Conservation (phyloP, 2,797 vertebrate species). For the Phataginus tricuspis region DNA sequence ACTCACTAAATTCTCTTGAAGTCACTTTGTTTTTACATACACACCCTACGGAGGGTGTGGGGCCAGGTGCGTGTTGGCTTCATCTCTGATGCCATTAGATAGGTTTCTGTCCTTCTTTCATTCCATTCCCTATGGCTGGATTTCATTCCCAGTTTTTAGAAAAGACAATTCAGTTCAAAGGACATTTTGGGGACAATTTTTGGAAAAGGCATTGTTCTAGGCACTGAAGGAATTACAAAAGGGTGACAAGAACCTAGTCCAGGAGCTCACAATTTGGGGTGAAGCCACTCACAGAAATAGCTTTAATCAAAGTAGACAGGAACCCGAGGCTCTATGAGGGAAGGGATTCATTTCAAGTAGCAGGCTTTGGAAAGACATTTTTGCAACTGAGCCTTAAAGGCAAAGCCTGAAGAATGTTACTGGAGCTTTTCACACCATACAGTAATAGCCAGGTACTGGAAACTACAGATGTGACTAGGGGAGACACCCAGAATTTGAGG, state of each 20-base stretch:
- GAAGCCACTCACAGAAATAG: background rate
- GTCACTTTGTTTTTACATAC: constrained; percentile 34
- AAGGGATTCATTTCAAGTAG: background rate
- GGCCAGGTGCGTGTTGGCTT: background rate
- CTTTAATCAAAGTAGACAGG: background rate
- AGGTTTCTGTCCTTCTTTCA: background rate
- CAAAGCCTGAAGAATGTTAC: background rate
- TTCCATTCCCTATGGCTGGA: background rate
- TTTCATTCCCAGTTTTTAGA: background rate
- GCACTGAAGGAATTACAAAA: background rate
- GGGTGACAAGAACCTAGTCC: background rate
- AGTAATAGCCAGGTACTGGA: background rate
- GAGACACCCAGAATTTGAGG: background rate
- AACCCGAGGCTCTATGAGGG: background rate
- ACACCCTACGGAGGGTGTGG: background rate
- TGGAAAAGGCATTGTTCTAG: background rate
- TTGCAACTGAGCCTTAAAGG: background rate
- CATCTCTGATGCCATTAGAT: background rate
- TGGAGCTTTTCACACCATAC: background rate
- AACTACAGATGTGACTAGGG: background rate
- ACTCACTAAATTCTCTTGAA: constrained; percentile 23
- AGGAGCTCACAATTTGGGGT: background rate
- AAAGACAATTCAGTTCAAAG: background rate
- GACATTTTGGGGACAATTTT: background rate
- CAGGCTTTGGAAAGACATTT: background rate